Evolutionary conservation across 2,113 vertebrate genomes (phyloP), one percentile per base, ranked within the genome.

Genomic region (Heterochromis multidens): DNA sequence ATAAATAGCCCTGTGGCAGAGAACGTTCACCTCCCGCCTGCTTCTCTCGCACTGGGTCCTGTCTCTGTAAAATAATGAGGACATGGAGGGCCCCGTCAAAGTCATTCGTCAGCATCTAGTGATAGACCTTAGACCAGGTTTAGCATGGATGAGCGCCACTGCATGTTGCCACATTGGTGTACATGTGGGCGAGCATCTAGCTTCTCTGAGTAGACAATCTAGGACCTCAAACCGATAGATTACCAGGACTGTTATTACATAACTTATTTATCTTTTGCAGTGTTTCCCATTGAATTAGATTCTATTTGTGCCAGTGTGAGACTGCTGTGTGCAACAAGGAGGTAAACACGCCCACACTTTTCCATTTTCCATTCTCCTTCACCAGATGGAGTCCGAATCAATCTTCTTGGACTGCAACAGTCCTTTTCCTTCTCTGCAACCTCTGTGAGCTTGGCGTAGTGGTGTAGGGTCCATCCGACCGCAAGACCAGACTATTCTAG

Each of bases 1-100:
- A 95, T 91, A 96, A 95, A 95, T 96, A 96, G 92, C 81, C 77
- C 86, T 87, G 92, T 92, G 19, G 92, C 91, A 92, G 85, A 62
- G 79, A 87, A 85, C 77, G 80, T 89, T 91, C 88, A 89, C 93
- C 87, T 91, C 85, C 86, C 9, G 61, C 87, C 89, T 88, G 81
- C 85, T 62, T 81, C 80, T 65, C 84, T 87, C 87, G 82, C 83
- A 52, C 79, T 49, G 81, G 80, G 79, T 81, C 86, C 77, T 63
- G 79, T 85, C 90, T 91, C 87, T 87, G 61, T 78, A 85, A 90
- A 94, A 92, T 93, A 96, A 94, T 84, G 82, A 92, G 86, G 88
- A 89, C 87, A 88, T 85, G 54, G 65, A 90, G 76, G 88, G 52
- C 62, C 77, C 21, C 52, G 77, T 89, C 88, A 85, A 84, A 56